A percentile compares a stretch with the other conserved stretches of the same genome.
Conservation (phyloP, 2,113 vertebrate species). For the Pteronura brasiliensis region DNA sequence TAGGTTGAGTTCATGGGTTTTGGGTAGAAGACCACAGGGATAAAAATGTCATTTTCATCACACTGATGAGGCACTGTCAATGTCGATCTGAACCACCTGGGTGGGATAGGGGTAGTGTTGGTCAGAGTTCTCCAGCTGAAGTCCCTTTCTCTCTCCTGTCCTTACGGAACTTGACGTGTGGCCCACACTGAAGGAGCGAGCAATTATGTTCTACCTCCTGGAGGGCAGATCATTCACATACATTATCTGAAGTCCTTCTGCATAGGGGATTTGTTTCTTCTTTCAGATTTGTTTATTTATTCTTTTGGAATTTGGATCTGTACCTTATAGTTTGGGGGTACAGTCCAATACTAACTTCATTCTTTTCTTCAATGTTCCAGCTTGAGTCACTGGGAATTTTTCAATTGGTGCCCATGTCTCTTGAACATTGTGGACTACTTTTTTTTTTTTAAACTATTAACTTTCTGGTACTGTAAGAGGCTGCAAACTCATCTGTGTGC, state of each 20-base stretch:
- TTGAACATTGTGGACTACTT: not conserved
- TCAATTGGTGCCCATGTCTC: not conserved
- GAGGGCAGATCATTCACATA: not conserved
- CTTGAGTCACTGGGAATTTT: not conserved
- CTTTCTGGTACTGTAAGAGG: not conserved
- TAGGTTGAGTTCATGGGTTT: not conserved
- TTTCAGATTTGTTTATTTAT: not conserved
- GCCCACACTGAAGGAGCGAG: not conserved
- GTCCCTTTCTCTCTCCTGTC: not conserved
- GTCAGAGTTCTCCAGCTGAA: not conserved
- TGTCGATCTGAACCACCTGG: no score
- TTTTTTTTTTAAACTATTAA: not conserved
- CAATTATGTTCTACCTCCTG: not conserved
- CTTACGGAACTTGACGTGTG: rapidly evolving
- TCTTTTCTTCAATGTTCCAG: not conserved
- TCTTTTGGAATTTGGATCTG: not conserved
- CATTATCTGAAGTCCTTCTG: not conserved
- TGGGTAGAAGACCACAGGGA: not conserved
- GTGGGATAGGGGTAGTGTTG: no score
- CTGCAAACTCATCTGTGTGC: not conserved
- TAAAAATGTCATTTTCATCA: not conserved
- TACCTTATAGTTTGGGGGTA: not conserved
- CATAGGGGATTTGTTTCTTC: not conserved
- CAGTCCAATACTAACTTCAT: not conserved
- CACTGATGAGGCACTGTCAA: not conserved